Evolutionary conservation across 1,140 invertebrate species (phyloP).

Genomic region (Bemisia tabaci): DNA sequence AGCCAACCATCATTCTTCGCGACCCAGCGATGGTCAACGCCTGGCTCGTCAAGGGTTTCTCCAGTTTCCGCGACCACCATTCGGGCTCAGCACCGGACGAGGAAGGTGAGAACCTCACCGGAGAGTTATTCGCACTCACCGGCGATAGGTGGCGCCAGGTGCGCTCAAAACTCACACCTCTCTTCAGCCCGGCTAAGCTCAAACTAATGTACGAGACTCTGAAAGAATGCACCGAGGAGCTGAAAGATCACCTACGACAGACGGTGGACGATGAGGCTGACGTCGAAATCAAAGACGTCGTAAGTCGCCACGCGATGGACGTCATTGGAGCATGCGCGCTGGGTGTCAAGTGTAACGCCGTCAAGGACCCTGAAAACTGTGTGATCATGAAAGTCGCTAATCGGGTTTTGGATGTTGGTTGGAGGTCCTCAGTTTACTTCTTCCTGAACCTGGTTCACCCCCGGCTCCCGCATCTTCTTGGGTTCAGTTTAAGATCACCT

Average conservation of each 20-base stretch:
- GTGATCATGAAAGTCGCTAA: too few species aligned
- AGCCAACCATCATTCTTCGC: constrained; percentile 30
- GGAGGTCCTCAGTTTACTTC: too few species aligned
- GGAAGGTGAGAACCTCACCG: constrained; percentile 25
- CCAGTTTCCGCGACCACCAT: constrained; percentile 35
- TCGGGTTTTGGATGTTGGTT: too few species aligned
- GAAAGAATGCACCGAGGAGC: too few species aligned
- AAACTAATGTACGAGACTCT: constrained; percentile 30
- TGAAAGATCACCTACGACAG: too few species aligned
- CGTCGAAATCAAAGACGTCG: constrained; percentile 39
- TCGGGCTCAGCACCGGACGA: constrained; percentile 23
- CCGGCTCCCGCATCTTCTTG: too few species aligned
- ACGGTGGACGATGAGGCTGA: constrained; percentile 28
- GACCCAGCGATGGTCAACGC: constrained; percentile 35
- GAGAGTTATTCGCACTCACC: constrained; percentile 32
- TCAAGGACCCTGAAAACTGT: constrained; percentile 36
- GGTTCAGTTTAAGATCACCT: too few species aligned
- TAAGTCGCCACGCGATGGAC: constrained; percentile 45
- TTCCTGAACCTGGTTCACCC: too few species aligned
- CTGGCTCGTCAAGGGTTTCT: constrained; percentile 37
- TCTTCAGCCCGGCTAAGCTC: constrained; percentile 33
- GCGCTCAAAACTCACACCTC: constrained; percentile 31
- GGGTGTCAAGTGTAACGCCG: constrained; percentile 42
- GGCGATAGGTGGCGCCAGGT: constrained; percentile 28
- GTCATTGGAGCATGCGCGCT: constrained; percentile 46